These are phyloP conservation scores for Platycercus adscitus DNA, from an alignment of 2,113 vertebrate genomes.

Conservation along the genomic window DNA sequence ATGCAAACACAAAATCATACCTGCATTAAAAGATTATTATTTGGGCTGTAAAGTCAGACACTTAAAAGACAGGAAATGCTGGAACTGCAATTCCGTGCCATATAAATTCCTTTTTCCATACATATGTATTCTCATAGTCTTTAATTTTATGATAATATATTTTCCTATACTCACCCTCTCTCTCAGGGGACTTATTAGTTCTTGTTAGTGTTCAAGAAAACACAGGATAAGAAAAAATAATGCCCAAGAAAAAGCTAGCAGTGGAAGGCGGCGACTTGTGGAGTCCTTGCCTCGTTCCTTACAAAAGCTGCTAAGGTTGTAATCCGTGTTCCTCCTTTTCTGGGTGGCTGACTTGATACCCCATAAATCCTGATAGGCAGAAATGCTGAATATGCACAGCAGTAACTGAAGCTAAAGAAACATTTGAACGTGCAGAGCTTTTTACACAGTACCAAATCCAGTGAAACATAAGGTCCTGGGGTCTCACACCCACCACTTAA, in stretches of 20 bases:
- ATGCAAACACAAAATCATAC: slow-evolving; percentile 50
- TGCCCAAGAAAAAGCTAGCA: neutral
- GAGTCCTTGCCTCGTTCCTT: neutral
- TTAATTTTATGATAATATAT: neutral
- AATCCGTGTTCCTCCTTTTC: slow-evolving; percentile 10
- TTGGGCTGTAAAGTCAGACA: slow-evolving; percentile 36
- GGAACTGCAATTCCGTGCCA: neutral
- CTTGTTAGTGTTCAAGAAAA: neutral
- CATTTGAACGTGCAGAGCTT: neutral
- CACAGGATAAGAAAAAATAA: neutral
- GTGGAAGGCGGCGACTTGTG: neutral
- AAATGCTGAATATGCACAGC: slow-evolving; percentile 40
- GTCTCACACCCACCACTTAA: neutral
- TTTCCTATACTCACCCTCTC: neutral
- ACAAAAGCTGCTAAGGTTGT: slow-evolving; percentile 16
- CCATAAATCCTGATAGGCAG: slow-evolving; percentile 39
- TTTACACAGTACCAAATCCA: neutral
- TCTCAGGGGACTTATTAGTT: neutral
- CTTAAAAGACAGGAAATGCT: neutral
- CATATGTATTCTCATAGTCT: neutral
- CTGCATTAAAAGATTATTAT: slow-evolving; percentile 27
- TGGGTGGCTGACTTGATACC: slow-evolving; percentile 58
- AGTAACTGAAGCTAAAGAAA: slow-evolving; percentile 16
- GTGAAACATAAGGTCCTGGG: neutral
- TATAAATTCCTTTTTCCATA: neutral